phyloP scores from a whole-genome alignment of 1,140 invertebrate species.

The Copidosoma floridanum region DNA sequence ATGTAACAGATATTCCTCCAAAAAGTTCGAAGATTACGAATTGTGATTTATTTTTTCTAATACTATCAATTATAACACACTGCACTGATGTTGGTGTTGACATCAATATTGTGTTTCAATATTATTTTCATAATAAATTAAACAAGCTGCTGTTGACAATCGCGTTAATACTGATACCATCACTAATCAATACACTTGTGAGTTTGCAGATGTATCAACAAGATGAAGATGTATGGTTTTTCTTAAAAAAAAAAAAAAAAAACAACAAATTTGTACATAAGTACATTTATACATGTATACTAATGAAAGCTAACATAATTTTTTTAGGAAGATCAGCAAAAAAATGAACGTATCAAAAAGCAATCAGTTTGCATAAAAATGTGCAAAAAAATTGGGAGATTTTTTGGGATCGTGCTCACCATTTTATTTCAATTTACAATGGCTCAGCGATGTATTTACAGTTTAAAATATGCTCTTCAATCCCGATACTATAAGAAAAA shows the following conservation, averaged over 20 bases:
- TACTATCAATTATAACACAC: slow-evolving; percentile 54
- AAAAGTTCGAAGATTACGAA: slow-evolving; percentile 46
- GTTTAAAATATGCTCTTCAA: slow-evolving; percentile 59
- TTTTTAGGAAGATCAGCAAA: too few species aligned
- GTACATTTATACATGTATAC: too few species aligned
- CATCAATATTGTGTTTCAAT: slow-evolving; percentile 55
- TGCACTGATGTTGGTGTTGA: slow-evolving; percentile 57
- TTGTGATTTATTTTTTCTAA: slow-evolving; percentile 52
- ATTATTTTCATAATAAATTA: slow-evolving; percentile 44
- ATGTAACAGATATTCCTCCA: slow-evolving; percentile 45
- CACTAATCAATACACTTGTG: slow-evolving; percentile 56
- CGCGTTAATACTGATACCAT: slow-evolving; percentile 58
- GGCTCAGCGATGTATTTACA: slow-evolving; percentile 58
- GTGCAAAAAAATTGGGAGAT: slow-evolving; percentile 26
- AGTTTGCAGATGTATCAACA: slow-evolving; percentile 57
- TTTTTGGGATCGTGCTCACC: slow-evolving; percentile 41
- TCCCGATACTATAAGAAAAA: slow-evolving; percentile 53
- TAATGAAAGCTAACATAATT: too few species aligned
- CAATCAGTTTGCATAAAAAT: background rate
- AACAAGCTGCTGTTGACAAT: slow-evolving; percentile 54
- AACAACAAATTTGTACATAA: too few species aligned
- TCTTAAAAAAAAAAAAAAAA: too few species aligned
- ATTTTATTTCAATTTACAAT: slow-evolving; percentile 59
- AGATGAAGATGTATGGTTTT: slow-evolving; percentile 51
- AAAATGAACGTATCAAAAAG: background rate